Conservation (phyloP, 2,888 invertebrate genomes). For the Nemapogon koenigi region DNA sequence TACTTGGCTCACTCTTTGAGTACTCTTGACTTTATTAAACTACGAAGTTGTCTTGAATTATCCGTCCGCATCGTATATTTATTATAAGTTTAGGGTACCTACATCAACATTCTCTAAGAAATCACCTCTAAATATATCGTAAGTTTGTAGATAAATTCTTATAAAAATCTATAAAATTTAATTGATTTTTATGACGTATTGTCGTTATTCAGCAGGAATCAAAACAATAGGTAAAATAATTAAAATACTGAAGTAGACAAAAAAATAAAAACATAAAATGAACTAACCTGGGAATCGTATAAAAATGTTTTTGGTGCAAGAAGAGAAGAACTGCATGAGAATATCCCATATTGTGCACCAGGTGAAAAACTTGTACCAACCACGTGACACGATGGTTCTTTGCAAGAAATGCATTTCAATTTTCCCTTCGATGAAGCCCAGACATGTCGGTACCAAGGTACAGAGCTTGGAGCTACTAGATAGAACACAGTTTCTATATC, state of each 20-base stretch:
- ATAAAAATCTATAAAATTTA: too few relatives aligned
- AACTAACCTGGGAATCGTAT: slow-evolving; percentile 45
- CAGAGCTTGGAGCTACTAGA: slow-evolving; percentile 66
- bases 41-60: too few relatives aligned
- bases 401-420: slow-evolving; percentile 69
- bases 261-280: too few relatives aligned
- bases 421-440: slow-evolving; percentile 61
- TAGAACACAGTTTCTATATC: slow-evolving; percentile 69
- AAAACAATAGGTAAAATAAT: neutral
- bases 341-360: slow-evolving; percentile 33
- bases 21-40: too few relatives aligned
- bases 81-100: too few relatives aligned
- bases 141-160: too few relatives aligned
- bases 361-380: slow-evolving; percentile 61
- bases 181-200: too few relatives aligned
- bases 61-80: too few relatives aligned
- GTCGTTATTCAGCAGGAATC: too few relatives aligned
- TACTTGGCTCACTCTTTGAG: too few relatives aligned
- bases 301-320: slow-evolving; percentile 47
- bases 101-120: too few relatives aligned
- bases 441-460: slow-evolving; percentile 76
- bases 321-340: slow-evolving; percentile 39
- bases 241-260: neutral
- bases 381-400: slow-evolving; percentile 72
- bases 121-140: too few relatives aligned